Conservation (phyloP, 1,140 invertebrate genomes). For the Drosophila mauritiana region DNA sequence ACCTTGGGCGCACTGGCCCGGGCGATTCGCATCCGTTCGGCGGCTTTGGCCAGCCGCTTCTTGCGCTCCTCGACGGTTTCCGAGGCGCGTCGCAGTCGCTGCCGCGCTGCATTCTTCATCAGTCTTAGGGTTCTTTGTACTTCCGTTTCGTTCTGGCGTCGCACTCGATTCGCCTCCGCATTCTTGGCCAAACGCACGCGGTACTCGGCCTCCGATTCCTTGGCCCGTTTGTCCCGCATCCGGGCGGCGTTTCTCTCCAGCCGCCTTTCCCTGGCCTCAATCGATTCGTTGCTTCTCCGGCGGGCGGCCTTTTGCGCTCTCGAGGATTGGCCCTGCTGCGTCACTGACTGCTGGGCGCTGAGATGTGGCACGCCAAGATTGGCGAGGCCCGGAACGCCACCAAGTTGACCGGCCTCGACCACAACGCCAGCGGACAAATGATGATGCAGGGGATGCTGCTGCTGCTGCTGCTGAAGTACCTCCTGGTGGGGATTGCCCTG, state of each 20-base stretch:
- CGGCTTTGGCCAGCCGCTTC: conserved; percentile 85
- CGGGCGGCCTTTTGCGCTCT: conserved; percentile 76
- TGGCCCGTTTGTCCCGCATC: conserved; percentile 80
- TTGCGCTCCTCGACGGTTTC: conserved; percentile 85
- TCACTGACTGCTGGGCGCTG: conserved; percentile 33
- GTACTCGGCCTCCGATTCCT: conserved; percentile 80
- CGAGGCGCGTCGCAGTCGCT: conserved; percentile 79
- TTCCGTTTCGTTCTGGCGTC: conserved; percentile 83
- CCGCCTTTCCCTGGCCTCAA: conserved; percentile 74
- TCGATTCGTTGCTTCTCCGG: conserved; percentile 80
- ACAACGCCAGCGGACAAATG: conserved; percentile 71
- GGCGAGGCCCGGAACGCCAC: conserved; percentile 32
- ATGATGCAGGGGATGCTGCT: conserved; percentile 74
- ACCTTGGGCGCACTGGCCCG: conserved; percentile 80
- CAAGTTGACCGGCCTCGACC: conserved; percentile 5
- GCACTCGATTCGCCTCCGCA: conserved; percentile 82
- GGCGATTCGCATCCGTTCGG: conserved; percentile 76
- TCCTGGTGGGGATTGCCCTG: conserved; percentile 39
- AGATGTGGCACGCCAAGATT: conserved; percentile 37
- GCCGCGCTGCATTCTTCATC: conserved; percentile 84
- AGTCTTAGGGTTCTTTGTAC: conserved; percentile 85
- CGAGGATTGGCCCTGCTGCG: conserved; percentile 44
- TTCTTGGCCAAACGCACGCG: conserved; percentile 81
- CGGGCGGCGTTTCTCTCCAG: conserved; percentile 81
- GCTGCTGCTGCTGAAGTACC: conserved; percentile 50